Conservation (phyloP, 2,113 vertebrate genomes). For the Mola mola region DNA sequence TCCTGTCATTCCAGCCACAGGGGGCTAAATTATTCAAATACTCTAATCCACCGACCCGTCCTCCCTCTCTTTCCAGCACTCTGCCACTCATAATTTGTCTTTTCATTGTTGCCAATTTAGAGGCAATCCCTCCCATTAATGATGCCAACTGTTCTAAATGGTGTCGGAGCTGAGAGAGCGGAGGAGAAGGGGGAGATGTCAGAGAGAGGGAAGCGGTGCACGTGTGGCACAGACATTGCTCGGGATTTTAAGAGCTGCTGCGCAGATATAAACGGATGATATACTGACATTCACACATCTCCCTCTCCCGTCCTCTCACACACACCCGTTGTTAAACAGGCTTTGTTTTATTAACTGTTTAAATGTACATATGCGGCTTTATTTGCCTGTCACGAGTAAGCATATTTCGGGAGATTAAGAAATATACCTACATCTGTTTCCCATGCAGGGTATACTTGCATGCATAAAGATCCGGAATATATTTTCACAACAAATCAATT, state of each 20-base stretch:
- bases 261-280: conserved; percentile 80
- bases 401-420: conserved; percentile 76
- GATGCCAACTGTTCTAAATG: conserved; percentile 90
- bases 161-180: conserved; percentile 72
- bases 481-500: conserved; percentile 74
- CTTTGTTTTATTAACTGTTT: conserved; percentile 82
- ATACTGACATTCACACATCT: conserved; percentile 74
- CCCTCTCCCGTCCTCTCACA: conserved; percentile 54
- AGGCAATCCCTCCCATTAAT: conserved; percentile 94
- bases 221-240: conserved; percentile 64
- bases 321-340: conserved; percentile 74
- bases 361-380: conserved; percentile 81
- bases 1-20: conserved; percentile 94
- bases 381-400: conserved; percentile 78
- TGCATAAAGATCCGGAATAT: conserved; percentile 68
- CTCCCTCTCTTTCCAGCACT: conserved; percentile 79
- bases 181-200: conserved; percentile 50
- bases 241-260: conserved; percentile 75
- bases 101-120: conserved; percentile 95
- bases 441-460: conserved; percentile 41
- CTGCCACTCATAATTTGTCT: conserved; percentile 96
- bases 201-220: conserved; percentile 46
- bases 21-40: conserved; percentile 99
- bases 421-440: conserved; percentile 80
- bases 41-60: conserved; percentile 87